Evolutionary conservation across 2,888 invertebrate genomes (phyloP), one percentile per base, ranked within the genome.

Genomic region (Coecobrya sp.): DNA sequence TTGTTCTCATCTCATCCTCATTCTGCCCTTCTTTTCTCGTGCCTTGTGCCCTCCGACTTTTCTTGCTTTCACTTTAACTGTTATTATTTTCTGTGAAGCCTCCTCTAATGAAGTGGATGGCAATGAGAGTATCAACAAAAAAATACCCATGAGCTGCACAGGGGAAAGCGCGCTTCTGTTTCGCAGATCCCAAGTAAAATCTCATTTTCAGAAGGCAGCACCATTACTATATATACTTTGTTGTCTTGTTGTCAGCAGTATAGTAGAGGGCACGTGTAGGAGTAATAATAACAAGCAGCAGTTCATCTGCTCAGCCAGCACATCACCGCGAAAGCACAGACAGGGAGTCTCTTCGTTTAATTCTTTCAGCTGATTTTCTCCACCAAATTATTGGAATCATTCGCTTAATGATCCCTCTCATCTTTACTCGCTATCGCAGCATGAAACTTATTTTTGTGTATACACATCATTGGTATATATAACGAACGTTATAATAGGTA

Each of bases 31-130:
- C 68, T 30, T 16, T 68, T 0, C 68, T 68, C 30, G 30, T 30
- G 13, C 68, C 30, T 10, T 8, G 5, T 25, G 30, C 36, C 8
- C 30, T 36, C 30, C n/a, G 27, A 27, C 30, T n/a, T 45, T 49
- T 76, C 73, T 59, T 70, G 22, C 73, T 25, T 68, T 68, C 68
- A 68, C 68, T 36, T 27, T 73, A 86, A 73, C 36, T 25, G 73
- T 86, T 68, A 85, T 68, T 85, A 22, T 65, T 73, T 86, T 73
- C 55, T 36, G 73, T 49, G 70, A 55, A 86, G 73, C 86, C 70
- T 73, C 3, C 25, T 68, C 86, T 86, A 86, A 86, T 86, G 86
- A 86, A 86, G 86, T 55, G 86, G 86, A 86, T 86, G 86, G 55
- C 73, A 49, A 68, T 36, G 45, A 68, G 68, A 68, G n/a, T 1